These are phyloP conservation scores for Cyclophora punctaria DNA, from an alignment of 2,888 invertebrate genomes.

Conservation along the genomic window DNA sequence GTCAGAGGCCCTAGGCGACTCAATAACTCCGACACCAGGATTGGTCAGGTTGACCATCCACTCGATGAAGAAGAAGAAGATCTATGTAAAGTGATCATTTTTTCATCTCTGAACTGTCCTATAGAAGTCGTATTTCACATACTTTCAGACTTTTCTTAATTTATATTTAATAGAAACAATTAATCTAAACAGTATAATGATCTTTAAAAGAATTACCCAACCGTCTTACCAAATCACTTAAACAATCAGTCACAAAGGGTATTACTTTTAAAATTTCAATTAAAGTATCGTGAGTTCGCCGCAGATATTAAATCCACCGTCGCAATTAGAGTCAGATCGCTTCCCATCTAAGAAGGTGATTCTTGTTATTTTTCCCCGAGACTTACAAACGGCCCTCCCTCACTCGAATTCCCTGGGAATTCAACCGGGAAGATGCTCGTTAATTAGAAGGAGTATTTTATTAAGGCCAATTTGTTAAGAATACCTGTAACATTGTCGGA, in stretches of 20 bases:
- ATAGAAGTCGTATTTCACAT: no score
- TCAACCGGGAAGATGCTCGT: conserved; percentile 33
- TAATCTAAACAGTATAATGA: no score
- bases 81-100: no score
- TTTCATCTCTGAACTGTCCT: no score
- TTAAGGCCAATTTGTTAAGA: conserved; percentile 66
- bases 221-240: not conserved
- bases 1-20: no score
- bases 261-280: conserved; percentile 5
- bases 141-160: no score
- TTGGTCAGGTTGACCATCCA: no score
- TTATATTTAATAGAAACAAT: no score
- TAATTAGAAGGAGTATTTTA: conserved; percentile 69
- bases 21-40: no score
- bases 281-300: conserved; percentile 16
- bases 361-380: conserved; percentile 59
- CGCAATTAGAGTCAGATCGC: conserved; percentile 57
- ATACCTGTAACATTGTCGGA: conserved; percentile 43
- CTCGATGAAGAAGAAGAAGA: no score
- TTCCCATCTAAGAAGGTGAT: conserved; percentile 59
- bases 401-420: conserved; percentile 20
- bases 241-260: not conserved
- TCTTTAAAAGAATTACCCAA: no score
- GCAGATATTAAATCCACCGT: conserved; percentile 18
- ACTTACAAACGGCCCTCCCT: conserved; percentile 11